Evolutionary conservation across 1,140 invertebrate genomes (phyloP).

Genomic region (Saccostrea echinata): DNA sequence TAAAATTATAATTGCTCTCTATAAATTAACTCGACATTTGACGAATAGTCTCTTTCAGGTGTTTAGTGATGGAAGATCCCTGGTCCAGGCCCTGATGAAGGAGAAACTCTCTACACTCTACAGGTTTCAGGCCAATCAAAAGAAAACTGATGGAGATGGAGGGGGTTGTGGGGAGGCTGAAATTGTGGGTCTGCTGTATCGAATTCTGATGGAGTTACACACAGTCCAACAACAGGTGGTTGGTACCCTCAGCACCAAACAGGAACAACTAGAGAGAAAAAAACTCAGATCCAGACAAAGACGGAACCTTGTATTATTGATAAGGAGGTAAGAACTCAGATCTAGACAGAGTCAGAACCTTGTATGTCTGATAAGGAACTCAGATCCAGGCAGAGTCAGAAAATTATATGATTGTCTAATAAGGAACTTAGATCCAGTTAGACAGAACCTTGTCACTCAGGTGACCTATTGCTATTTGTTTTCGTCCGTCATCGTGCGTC

Average conservation of each 20-base stretch:
- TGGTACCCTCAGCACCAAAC: conserved; percentile 42
- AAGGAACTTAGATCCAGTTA: too few species aligned
- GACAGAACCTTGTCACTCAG: too few species aligned
- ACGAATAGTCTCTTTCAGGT: not conserved
- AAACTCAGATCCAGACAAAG: conserved; percentile 62
- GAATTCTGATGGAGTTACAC: conserved; percentile 50
- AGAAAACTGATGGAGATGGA: not conserved
- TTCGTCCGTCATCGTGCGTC: too few species aligned
- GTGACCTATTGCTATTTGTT: too few species aligned
- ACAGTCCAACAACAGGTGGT: conserved; percentile 53
- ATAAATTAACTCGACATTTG: not conserved
- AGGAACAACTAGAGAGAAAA: conserved; percentile 52
- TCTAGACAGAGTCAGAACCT: too few species aligned
- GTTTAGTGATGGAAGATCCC: not conserved
- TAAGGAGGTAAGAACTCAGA: too few species aligned
- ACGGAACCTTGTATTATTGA: conserved; percentile 56
- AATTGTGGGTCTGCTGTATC: conserved; percentile 55
- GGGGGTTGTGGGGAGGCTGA: conserved; percentile 38
- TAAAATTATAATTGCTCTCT: too few species aligned
- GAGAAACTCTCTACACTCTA: conserved; percentile 5
- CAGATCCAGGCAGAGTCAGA: too few species aligned
- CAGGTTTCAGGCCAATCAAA: conserved; percentile 8
- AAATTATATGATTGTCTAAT: too few species aligned
- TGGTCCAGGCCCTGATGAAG: not conserved
- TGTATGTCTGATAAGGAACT: too few species aligned